Percentiles rank a stretch among this genome's conserved stretches.
Conservation (phyloP, 2,888 invertebrate species). For the Uloborus plumipes region DNA sequence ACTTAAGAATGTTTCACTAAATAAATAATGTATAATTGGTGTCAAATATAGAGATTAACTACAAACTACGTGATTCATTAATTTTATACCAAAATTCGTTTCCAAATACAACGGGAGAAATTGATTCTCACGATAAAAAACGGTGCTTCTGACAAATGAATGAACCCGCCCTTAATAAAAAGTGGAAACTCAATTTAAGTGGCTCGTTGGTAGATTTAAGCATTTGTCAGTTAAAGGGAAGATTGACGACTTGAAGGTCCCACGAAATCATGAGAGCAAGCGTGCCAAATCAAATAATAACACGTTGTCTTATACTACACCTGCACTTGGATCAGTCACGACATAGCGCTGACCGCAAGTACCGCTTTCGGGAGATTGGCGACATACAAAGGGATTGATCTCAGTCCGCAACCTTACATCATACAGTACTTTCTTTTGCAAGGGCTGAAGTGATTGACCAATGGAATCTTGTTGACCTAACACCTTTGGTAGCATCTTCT, state of each 20-base stretch:
- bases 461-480: too few relatives aligned
- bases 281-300: constrained; percentile 57
- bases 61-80: neutral
- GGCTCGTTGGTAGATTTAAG: constrained; percentile 9
- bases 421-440: too few relatives aligned
- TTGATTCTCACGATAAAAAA: constrained; percentile 4
- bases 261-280: constrained; percentile 29
- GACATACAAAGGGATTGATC: constrained; percentile 39
- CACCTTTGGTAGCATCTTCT: too few relatives aligned
- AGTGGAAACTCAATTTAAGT: constrained; percentile 40
- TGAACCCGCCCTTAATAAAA: constrained; percentile 10
- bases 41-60: neutral
- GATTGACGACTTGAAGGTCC: constrained; percentile 53
- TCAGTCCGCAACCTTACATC: neutral
- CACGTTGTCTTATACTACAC: constrained; percentile 50
- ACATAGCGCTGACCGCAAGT: constrained; percentile 45
- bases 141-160: constrained; percentile 9
- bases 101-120: too few relatives aligned
- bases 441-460: too few relatives aligned
- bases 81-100: too few relatives aligned
- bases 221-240: constrained; percentile 48
- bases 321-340: constrained; percentile 47
- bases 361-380: constrained; percentile 16
- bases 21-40: too few relatives aligned
- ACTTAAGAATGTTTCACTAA: too few relatives aligned